These are phyloP conservation scores for Cichladusa arquata DNA, from an alignment of 2,113 vertebrate species.

Conservation along the genomic window DNA sequence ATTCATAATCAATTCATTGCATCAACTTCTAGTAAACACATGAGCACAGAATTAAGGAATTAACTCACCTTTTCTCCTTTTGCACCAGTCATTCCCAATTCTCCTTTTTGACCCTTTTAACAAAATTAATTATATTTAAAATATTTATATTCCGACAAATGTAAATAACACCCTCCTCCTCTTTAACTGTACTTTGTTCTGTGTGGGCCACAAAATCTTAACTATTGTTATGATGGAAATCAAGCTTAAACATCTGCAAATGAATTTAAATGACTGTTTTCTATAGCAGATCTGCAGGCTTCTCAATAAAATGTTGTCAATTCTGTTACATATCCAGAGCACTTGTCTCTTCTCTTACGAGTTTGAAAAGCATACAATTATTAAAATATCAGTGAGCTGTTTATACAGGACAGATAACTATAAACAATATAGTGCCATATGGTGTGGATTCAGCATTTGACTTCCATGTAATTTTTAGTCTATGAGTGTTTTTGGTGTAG, in stretches of 20 bases:
- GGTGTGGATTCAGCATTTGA: background rate
- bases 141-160: background rate
- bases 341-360: background rate
- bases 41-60: background rate
- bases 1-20: background rate
- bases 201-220: background rate
- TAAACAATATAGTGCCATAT: background rate
- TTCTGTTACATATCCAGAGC: background rate
- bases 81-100: constrained; percentile 55
- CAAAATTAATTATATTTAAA: constrained; percentile 53
- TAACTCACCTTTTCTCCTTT: constrained; percentile 83
- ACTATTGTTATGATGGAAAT: background rate
- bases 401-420: background rate
- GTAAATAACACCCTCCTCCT: background rate
- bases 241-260: background rate
- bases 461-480: background rate
- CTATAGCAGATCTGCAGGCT: background rate
- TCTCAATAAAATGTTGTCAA: background rate
- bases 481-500: background rate
- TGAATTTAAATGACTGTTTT: background rate
- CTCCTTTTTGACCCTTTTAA: constrained; percentile 76
- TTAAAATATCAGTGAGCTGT: background rate
- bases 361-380: background rate
- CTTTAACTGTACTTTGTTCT: background rate
- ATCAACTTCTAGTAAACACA: background rate